Base-by-base conservation (phyloP, 2,113 vertebrate genomes). In the Euleptes europaea region DNA sequence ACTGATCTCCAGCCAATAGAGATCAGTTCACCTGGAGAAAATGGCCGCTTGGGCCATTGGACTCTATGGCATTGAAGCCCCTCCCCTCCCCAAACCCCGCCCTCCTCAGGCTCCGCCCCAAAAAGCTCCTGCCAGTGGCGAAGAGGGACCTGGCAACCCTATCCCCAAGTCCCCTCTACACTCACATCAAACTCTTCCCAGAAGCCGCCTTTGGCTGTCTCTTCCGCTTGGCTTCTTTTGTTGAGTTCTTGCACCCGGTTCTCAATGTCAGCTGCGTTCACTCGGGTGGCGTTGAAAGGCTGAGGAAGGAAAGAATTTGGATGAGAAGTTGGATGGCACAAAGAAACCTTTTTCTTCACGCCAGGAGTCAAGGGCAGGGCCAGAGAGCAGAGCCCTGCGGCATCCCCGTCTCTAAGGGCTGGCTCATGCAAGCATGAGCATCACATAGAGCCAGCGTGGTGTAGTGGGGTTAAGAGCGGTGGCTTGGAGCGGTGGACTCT, bases 121-220 rank as follows among this genome's bases (percentile, higher is more conserved):
- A n/a, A n/a, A n/a, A n/a, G n/a, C n/a, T n/a, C n/a, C n/a, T n/a
- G n/a, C n/a, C n/a, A n/a, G n/a, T n/a, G n/a, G n/a, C n/a, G n/a
- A n/a, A n/a, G n/a, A n/a, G n/a, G n/a, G n/a, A n/a, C n/a, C n/a
- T n/a, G n/a, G n/a, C n/a, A n/a, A n/a, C n/a, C n/a, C n/a, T n/a
- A 1, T 77, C 84, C 3, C 8, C 4, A 23, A 38, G 28, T 9
- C 76, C 28, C 54, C 4, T 1, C n/a, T 35, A 73, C 23, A 85
- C 96, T 95, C 86, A 99, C 98, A 51, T 99, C 98, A 94, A 99
- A 99, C 94, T 99, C 98, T 86, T 99, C 98, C 98, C 98, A 99
- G 95, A 99, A 99, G 78, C 98, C 98, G 0, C 98, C 98, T 90
- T 99, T 99, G 94, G 95, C 95, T 0, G 97, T 96, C 33, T 96